A percentile compares a stretch with the other conserved stretches of the same genome.
Conservation (phyloP, 2,113 vertebrate species). For the Poecile atricapillus region DNA sequence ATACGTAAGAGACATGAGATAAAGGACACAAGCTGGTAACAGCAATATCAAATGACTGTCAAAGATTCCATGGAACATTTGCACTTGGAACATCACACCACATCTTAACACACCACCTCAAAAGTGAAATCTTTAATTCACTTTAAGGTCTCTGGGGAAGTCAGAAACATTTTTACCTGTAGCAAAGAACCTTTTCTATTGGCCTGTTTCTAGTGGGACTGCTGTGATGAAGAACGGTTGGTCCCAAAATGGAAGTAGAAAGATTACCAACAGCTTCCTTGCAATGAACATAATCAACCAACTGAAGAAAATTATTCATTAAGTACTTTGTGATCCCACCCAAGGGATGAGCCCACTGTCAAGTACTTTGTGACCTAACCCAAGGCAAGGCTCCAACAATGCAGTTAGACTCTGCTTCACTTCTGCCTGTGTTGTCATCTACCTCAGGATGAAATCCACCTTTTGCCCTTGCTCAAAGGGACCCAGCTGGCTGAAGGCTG, state of each 20-base stretch:
- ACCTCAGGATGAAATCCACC: background rate
- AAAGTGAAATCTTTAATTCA: background rate
- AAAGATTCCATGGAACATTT: background rate
- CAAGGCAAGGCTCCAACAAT: background rate
- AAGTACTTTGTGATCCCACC: background rate
- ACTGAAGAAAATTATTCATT: background rate
- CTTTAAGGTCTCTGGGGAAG: background rate
- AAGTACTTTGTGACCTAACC: background rate
- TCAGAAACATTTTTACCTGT: background rate
- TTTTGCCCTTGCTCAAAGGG: background rate
- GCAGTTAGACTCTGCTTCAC: background rate
- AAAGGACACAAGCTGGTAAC: background rate
- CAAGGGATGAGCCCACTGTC: background rate
- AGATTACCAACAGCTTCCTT: background rate
- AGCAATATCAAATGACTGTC: background rate
- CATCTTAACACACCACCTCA: background rate
- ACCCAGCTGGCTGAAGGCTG: background rate
- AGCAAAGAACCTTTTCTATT: background rate
- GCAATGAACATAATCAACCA: background rate
- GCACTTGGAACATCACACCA: background rate
- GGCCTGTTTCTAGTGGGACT: background rate
- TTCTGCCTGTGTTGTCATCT: background rate
- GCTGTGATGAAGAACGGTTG: background rate
- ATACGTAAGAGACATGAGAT: fast-evolving
- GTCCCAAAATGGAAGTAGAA: background rate